A percentile compares a stretch with the other conserved stretches of the same genome.
Evolutionary conservation across 64 coral and sea anemone species (phyloP).

Genomic region (Stichodactyla mertensii): DNA sequence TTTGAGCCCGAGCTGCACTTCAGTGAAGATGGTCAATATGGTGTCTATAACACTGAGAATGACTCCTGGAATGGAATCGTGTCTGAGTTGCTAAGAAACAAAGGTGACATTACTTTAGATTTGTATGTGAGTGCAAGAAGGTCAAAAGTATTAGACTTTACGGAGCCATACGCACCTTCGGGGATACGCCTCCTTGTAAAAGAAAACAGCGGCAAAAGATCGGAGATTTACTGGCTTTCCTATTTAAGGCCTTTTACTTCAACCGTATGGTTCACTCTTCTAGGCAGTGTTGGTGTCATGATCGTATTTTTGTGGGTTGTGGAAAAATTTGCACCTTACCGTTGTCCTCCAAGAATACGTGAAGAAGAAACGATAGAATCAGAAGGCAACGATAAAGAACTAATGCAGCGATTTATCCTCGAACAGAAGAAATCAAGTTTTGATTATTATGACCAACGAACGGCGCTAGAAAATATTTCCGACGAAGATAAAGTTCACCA

Average conservation of each 20-base stretch:
- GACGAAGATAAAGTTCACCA: background rate
- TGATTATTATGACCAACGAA: background rate
- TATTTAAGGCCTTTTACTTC: slow-evolving; percentile 82
- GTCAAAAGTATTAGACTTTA: slow-evolving; percentile 67
- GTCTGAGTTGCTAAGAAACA: slow-evolving; percentile 44
- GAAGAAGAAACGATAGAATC: background rate
- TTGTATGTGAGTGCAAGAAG: slow-evolving; percentile 77
- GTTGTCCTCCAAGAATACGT: background rate
- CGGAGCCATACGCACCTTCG: slow-evolving; percentile 75
- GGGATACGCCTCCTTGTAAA: slow-evolving; percentile 78
- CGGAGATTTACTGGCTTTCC: slow-evolving; percentile 67
- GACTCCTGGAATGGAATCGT: slow-evolving; percentile 80
- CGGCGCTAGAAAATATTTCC: background rate
- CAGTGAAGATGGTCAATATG: slow-evolving; percentile 69
- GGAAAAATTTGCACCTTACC: slow-evolving; percentile 50
- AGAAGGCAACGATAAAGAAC: background rate
- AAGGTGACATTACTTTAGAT: slow-evolving; percentile 67
- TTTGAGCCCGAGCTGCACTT: slow-evolving; percentile 46
- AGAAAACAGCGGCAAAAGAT: slow-evolving; percentile 37
- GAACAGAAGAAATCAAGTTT: background rate
- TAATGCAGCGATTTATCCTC: background rate
- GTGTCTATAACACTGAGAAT: slow-evolving; percentile 62
- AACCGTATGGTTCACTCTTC: slow-evolving; percentile 69
- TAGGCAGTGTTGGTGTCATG: slow-evolving; percentile 62
- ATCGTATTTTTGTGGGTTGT: slow-evolving; percentile 65